Evolutionary conservation across 2,888 invertebrate species (phyloP).

Genomic region (Drosophila tanythrix): DNA sequence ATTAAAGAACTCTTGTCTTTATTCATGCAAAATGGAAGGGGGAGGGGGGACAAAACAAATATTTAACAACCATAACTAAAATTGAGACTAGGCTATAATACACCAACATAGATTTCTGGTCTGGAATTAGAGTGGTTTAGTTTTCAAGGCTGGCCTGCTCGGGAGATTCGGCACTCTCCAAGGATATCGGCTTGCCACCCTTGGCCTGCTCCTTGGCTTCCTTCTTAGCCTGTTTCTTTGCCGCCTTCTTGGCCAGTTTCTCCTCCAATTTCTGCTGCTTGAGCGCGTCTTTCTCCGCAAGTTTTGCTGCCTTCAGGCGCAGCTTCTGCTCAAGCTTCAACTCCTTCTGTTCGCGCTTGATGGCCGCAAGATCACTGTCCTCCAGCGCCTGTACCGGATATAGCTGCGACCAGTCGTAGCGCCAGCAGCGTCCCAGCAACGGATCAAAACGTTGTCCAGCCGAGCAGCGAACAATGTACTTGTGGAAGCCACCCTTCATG

Average conservation of each 20-base stretch:
- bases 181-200: constrained; percentile 35
- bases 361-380: constrained; percentile 63
- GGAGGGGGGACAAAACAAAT: constrained; percentile 17
- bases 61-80: constrained; percentile 30
- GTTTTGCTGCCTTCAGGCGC: constrained; percentile 67
- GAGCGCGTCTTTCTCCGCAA: constrained; percentile 62
- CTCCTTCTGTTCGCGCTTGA: constrained; percentile 72
- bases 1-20: constrained; percentile 58
- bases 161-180: constrained; percentile 48
- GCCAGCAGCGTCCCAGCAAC: constrained; percentile 65
- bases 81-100: constrained; percentile 53
- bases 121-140: constrained; percentile 13
- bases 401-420: constrained; percentile 63
- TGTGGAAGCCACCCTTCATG: constrained; percentile 60
- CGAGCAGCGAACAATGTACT: constrained; percentile 75
- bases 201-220: constrained; percentile 62
- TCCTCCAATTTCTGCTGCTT: constrained; percentile 72
- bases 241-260: constrained; percentile 72
- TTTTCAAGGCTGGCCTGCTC: constrained; percentile 23
- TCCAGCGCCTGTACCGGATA: constrained; percentile 47
- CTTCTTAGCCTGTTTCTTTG: constrained; percentile 71
- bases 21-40: constrained; percentile 51
- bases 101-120: constrained; percentile 61
- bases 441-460: constrained; percentile 65
- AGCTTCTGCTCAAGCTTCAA: constrained; percentile 70